A percentile compares a stretch with the other conserved stretches of the same genome.
Conservation (phyloP, 2,888 invertebrate genomes). For the Pomacea canaliculata region DNA sequence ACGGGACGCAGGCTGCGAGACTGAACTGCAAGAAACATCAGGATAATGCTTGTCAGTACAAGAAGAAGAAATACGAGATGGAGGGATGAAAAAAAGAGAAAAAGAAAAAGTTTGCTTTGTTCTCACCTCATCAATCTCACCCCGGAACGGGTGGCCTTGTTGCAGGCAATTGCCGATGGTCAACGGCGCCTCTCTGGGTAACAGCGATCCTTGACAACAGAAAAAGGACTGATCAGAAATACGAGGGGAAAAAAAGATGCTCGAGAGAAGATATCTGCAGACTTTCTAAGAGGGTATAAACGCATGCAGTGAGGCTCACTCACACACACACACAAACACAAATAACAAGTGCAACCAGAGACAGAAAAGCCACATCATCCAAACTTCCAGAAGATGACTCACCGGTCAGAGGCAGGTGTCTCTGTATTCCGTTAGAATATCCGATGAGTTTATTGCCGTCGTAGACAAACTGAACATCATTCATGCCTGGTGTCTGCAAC, state of each 20-base stretch:
- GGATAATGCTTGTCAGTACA: too few relatives aligned
- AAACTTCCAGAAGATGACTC: background rate
- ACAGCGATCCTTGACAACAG: background rate
- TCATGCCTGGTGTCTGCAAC: constrained; percentile 51
- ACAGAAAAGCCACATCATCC: too few relatives aligned
- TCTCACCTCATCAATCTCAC: constrained; percentile 19
- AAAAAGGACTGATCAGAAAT: background rate
- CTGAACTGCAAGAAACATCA: too few relatives aligned
- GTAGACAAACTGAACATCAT: constrained; percentile 54
- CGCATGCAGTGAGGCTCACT: background rate
- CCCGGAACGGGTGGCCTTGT: background rate
- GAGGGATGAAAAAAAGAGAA: too few relatives aligned
- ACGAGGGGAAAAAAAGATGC: background rate
- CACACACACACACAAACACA: background rate
- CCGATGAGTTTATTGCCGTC: constrained; percentile 49
- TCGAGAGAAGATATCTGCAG: too few relatives aligned
- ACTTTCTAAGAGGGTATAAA: too few relatives aligned
- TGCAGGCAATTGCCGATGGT: constrained; percentile 5
- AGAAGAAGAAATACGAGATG: too few relatives aligned
- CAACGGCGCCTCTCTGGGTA: constrained; percentile 7
- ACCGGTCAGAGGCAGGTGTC: constrained; percentile 42
- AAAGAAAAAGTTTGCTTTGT: background rate
- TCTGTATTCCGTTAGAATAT: constrained; percentile 39
- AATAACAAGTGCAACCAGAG: too few relatives aligned
- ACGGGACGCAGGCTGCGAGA: too few relatives aligned